Evolutionary conservation across 2,888 invertebrate genomes (phyloP), one percentile per base, ranked within the genome.

Genomic region (Melangyna quadrimaculata): DNA sequence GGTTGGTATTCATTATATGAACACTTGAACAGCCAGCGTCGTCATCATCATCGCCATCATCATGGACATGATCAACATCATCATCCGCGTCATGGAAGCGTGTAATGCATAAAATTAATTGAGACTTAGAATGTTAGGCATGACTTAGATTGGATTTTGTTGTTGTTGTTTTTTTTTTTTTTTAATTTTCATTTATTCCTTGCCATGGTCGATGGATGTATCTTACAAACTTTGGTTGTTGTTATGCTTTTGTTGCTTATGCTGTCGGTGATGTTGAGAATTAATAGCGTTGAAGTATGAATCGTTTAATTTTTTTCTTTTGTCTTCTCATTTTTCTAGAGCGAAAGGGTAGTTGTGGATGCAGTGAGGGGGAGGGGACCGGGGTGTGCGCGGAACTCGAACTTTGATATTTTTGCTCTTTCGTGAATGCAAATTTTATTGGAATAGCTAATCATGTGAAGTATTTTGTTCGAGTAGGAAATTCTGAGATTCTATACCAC

Each of bases 21-120:
- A n/a, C n/a, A n/a, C n/a, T n/a, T 61, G 59, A 73, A 63, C 71
- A 80, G 67, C 74, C n/a, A n/a, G n/a, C n/a, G n/a, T n/a, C n/a
- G 57, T 75, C 75, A 69, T 75, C 75, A 74, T 74, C 74, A 67
- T 71, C 78, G 59, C 65, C 77, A 48, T 57, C 80, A 73, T 59
- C 79, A 72, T 63, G 69, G 43, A 40, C 73, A 81, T 70, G 77
- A 86, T 81, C 80, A 81, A 73, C 81, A 86, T 81, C 78, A 81
- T 86, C 86, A 81, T 86, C 65, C 72, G 65, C 86, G 78, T 81
- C 86, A 86, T 81, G 86, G 72, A 70, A 86, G 77, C 86, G 81
- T 81, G 81, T 78, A 77, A 78, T 81, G 86, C 81, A 86, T 86
- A 81, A 86, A 86, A 86, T 86, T 86, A 86, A 86, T 86, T 86